phyloP scores from a whole-genome alignment of 2,797 vertebrate genomes.

The Typhlichthys subterraneus region DNA sequence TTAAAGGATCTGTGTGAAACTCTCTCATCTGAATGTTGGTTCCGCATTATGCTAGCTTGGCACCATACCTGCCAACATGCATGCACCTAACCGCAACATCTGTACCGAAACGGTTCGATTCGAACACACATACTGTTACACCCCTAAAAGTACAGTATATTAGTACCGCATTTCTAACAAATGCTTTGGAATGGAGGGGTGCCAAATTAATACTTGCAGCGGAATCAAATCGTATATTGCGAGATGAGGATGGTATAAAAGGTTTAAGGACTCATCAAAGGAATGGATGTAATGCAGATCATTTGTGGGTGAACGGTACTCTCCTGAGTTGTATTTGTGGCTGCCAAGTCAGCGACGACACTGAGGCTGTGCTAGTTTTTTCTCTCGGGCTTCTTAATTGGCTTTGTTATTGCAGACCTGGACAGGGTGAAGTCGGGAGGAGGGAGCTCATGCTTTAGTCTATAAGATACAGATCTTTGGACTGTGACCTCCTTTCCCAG shows the following conservation, averaged over 20 bases:
- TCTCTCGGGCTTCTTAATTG: conserved; percentile 79
- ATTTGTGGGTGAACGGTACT: conserved; percentile 72
- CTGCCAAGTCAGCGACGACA: conserved; percentile 75
- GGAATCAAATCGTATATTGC: no score
- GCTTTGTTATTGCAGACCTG: conserved; percentile 78
- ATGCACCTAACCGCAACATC: no score
- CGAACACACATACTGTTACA: no score
- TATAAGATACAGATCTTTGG: conserved; percentile 60
- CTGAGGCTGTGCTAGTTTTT: conserved; percentile 52
- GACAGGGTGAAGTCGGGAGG: conserved; percentile 59
- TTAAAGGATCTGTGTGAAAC: no score
- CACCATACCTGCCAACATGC: no score
- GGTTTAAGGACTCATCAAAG: conserved; percentile 59
- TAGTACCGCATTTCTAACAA: no score
- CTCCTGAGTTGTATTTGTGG: conserved; percentile 72
- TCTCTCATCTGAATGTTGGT: no score
- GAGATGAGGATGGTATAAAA: conserved; percentile 53
- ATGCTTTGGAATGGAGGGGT: no score
- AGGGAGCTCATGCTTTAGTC: conserved; percentile 56
- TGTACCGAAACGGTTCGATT: no score
- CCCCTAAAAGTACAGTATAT: no score
- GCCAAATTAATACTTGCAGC: no score
- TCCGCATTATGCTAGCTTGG: no score
- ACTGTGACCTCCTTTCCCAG: conserved; percentile 67
- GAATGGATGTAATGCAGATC: conserved; percentile 46